These are phyloP conservation scores for Porites australiensis DNA, from an alignment of 64 coral and sea anemone genomes.

Conservation along the genomic window DNA sequence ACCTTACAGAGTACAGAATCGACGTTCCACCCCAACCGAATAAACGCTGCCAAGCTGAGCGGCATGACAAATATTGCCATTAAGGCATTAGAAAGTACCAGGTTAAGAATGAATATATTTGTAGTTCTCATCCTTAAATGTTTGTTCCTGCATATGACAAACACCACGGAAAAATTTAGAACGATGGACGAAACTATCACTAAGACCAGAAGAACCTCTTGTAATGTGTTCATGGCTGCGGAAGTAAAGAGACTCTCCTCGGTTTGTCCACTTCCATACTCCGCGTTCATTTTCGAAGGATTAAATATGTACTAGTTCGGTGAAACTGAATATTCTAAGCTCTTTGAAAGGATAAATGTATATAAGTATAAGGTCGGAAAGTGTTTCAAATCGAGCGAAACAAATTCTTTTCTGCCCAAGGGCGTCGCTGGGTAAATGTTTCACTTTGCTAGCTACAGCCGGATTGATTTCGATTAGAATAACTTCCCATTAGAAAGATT, in stretches of 20 bases:
- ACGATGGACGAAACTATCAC: conserved; percentile 69
- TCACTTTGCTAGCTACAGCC: no score
- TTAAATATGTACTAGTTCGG: no score
- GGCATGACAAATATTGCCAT: conserved; percentile 82
- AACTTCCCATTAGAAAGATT: conserved; percentile 13
- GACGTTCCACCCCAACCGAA: conserved; percentile 64
- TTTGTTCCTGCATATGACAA: conserved; percentile 79
- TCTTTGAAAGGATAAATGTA: no score
- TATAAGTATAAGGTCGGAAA: no score
- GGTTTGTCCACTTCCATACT: background rate
- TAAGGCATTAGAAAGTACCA: conserved; percentile 81
- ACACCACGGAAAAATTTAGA: conserved; percentile 68
- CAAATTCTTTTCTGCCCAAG: background rate
- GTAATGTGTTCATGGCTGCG: background rate
- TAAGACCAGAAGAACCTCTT: conserved; percentile 59
- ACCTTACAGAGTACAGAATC: conserved; percentile 84
- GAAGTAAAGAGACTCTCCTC: background rate
- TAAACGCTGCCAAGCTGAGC: conserved; percentile 61
- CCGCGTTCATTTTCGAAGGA: no score
- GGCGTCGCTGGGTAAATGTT: background rate
- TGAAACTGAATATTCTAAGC: no score
- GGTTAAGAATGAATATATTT: conserved; percentile 92
- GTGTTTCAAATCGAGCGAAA: background rate
- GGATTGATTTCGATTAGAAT: conserved; percentile 27
- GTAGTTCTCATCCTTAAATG: conserved; percentile 63